Percentiles rank a stretch among this genome's conserved stretches.
Conservation (phyloP, 2,113 vertebrate species). For the Macrotus californicus region DNA sequence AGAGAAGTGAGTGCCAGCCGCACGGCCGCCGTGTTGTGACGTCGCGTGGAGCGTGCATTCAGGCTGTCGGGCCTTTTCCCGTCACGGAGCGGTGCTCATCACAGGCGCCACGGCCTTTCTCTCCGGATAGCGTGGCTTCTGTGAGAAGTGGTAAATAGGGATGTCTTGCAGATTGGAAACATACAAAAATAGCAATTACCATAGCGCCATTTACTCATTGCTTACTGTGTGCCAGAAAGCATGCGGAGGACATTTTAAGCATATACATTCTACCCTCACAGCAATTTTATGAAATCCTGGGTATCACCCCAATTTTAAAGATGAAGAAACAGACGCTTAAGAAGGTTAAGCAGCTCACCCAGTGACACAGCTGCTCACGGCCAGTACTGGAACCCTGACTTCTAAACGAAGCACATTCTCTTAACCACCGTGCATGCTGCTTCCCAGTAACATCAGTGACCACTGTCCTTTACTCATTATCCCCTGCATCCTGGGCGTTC, state of each 20-base stretch:
- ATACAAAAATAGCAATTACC: not conserved
- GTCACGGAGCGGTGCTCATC: not conserved
- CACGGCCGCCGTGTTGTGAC: too few relatives aligned
- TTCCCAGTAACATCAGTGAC: not conserved
- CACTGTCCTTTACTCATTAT: not conserved
- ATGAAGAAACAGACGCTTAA: not conserved
- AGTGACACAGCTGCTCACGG: not conserved
- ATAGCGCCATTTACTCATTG: not conserved
- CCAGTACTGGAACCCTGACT: not conserved
- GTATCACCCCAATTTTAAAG: not conserved
- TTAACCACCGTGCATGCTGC: not conserved
- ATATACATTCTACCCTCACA: not conserved
- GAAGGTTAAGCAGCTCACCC: not conserved
- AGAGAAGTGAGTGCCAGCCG: not conserved
- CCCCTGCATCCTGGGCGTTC: not conserved
- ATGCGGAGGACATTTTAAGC: not conserved
- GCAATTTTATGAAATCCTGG: not conserved
- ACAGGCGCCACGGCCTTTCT: not conserved
- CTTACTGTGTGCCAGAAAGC: not conserved
- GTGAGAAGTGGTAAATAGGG: not conserved
- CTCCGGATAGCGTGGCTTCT: not conserved
- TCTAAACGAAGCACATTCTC: not conserved
- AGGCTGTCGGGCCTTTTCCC: not conserved
- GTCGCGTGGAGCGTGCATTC: accelerated
- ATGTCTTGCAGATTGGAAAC: not conserved